Base-by-base conservation (phyloP, 2,113 vertebrate genomes). In the Cyphomyrus plagiostoma region DNA sequence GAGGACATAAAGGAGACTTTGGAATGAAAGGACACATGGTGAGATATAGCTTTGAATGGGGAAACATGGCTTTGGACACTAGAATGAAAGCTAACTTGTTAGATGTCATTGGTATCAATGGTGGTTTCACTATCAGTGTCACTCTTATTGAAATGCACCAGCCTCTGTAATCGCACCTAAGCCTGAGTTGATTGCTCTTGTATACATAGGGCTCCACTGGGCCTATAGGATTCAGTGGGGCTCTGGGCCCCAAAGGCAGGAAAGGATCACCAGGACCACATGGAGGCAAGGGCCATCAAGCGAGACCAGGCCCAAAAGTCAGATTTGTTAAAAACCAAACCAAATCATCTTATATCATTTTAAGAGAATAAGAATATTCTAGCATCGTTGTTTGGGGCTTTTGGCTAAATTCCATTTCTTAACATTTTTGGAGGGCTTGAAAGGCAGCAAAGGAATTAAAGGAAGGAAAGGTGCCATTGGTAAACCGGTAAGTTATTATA, bases 391-490 rank as follows among this genome's bases (percentile, higher is more conserved):
- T 58, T 53, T 23, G 15, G 10, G 3, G 9, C 35, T 21, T 85
- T n/a, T 45, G 13, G 1, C 50, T 19, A 45, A 39, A 49, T 3
- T 50, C 15, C 49, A 15, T 89, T 88, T 53, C 21, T 48, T 52
- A 92, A 9, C 89, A 8, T 92, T 90, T 86, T 19, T 66, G n/a
- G n/a, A 96, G 96, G 95, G 94, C 13, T 88, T 90, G 86, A 48
- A 9, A 15, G 93, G 90, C 46, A 84, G 86, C 7, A 11, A 70
- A 88, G 95, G 95, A 91, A 91, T 17, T 0, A 94, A 30, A 87
- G 96, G 96, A 53, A 92, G 30, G 21, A 94, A 93, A 92, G 95
- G 95, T 87, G 7, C 17, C 53, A 1, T 83, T 77, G 95, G 96
- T 52, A 89, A 94, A 90, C 90, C 0, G 48, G 96, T 96, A 91